Evolutionary conservation across 1,140 invertebrate genomes (phyloP).

Genomic region (Drosophila murphyi): DNA sequence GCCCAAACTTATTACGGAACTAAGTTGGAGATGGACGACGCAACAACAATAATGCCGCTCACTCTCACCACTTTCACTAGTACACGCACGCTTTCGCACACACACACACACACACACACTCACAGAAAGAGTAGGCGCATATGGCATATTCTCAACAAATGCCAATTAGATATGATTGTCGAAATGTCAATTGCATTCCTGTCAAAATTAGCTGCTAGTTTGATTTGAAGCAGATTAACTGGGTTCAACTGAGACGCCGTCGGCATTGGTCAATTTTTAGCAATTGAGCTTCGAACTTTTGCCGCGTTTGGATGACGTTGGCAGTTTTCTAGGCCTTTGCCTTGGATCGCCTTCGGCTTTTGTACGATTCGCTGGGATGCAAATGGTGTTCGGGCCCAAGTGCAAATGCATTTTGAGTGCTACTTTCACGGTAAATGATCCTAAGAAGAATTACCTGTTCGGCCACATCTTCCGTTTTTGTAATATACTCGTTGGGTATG

Average conservation of each 20-base stretch:
- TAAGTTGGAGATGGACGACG: constrained; percentile 44
- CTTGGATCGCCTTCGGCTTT: neutral
- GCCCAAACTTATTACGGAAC: constrained; percentile 68
- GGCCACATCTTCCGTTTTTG: constrained; percentile 96
- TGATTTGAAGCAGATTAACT: neutral
- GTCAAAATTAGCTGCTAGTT: constrained; percentile 1
- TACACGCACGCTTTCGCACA: constrained; percentile 38
- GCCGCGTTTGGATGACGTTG: constrained; percentile 84
- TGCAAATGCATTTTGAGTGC: constrained; percentile 7
- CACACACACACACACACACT: constrained; percentile 2
- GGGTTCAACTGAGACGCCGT: neutral
- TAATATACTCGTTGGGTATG: constrained; percentile 94
- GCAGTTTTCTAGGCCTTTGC: constrained; percentile 60
- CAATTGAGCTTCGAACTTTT: constrained; percentile 59
- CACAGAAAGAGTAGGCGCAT: constrained; percentile 24
- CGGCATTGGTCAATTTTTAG: constrained; percentile 10
- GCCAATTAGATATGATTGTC: constrained; percentile 53
- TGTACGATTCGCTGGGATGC: neutral
- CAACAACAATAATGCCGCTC: constrained; percentile 36
- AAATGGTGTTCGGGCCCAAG: constrained; percentile 10
- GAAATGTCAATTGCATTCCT: constrained; percentile 21
- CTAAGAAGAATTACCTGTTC: constrained; percentile 90
- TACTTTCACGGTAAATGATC: constrained; percentile 25
- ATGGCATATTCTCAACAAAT: constrained; percentile 62
- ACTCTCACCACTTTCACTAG: constrained; percentile 78